Evolutionary conservation across 2,888 invertebrate genomes (phyloP).

Genomic region (Empis livida): DNA sequence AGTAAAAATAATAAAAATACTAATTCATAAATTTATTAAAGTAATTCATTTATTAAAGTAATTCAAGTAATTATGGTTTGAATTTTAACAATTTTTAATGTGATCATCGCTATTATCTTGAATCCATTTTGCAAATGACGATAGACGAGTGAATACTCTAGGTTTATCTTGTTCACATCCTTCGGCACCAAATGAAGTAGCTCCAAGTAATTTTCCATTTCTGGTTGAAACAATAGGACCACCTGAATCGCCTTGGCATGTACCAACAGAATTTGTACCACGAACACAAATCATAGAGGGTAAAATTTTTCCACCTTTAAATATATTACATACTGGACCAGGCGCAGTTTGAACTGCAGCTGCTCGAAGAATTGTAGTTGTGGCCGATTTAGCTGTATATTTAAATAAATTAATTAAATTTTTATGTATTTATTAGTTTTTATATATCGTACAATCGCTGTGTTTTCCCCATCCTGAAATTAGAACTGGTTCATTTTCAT

Average conservation of each 20-base stretch:
- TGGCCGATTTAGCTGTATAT: no score
- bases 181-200: conserved; percentile 31
- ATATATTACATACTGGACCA: no score
- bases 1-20: no score
- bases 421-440: no score
- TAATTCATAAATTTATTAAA: no score
- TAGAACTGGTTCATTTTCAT: not conserved
- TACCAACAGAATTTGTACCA: no score
- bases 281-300: no score
- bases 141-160: conserved; percentile 30
- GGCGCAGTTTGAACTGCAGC: no score
- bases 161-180: conserved; percentile 30
- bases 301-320: no score
- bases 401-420: no score
- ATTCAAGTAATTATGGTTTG: not conserved
- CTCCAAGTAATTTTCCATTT: conserved; percentile 21
- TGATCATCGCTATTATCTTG: conserved; percentile 4
- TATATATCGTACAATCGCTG: no score
- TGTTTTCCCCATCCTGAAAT: not conserved
- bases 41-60: not conserved
- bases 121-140: conserved; percentile 30
- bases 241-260: not conserved
- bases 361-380: no score
- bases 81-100: not conserved
- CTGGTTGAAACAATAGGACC: conserved; percentile 22